Percentiles rank a stretch among this genome's conserved stretches.
phyloP scores from a whole-genome alignment of 2,113 vertebrate species.

The Rhombomys opimus region DNA sequence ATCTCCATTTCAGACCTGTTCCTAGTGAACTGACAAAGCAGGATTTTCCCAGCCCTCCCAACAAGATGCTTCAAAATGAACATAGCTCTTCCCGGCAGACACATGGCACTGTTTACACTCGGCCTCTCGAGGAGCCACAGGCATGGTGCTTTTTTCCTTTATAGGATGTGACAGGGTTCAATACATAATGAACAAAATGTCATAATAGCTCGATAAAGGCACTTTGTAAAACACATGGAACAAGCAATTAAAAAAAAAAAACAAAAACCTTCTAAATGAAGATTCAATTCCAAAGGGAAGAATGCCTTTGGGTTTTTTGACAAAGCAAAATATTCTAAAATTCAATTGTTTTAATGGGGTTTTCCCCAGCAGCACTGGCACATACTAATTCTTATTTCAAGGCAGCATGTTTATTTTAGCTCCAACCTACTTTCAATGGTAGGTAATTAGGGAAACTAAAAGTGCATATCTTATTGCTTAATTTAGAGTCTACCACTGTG shows the following conservation, averaged over 20 bases:
- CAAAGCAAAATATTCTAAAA: constrained; percentile 78
- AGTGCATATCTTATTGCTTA: constrained; percentile 84
- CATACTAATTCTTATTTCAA: constrained; percentile 84
- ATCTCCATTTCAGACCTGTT: not conserved
- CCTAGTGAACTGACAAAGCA: constrained; percentile 75
- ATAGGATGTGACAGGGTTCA: constrained; percentile 82
- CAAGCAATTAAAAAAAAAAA: constrained; percentile 76
- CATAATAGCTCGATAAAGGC: constrained; percentile 84
- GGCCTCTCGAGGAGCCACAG: constrained; percentile 77
- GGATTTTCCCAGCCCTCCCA: constrained; percentile 79
- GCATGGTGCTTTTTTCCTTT: constrained; percentile 81
- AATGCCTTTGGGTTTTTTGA: constrained; percentile 73
- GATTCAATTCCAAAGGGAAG: constrained; percentile 78
- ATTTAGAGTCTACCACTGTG: constrained; percentile 85
- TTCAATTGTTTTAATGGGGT: constrained; percentile 73
- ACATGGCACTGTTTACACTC: constrained; percentile 81
- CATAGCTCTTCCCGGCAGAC: constrained; percentile 74
- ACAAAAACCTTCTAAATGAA: constrained; percentile 64
- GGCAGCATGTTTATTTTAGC: constrained; percentile 84
- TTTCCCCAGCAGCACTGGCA: constrained; percentile 72
- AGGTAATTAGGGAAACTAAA: constrained; percentile 85
- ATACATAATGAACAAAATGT: constrained; percentile 86
- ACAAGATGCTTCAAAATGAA: constrained; percentile 78
- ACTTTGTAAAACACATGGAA: constrained; percentile 85
- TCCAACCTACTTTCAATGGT: constrained; percentile 84